A percentile compares a stretch with the other conserved stretches of the same genome.
Conservation (phyloP, 2,888 invertebrate genomes). For the Synergus itoensis region DNA sequence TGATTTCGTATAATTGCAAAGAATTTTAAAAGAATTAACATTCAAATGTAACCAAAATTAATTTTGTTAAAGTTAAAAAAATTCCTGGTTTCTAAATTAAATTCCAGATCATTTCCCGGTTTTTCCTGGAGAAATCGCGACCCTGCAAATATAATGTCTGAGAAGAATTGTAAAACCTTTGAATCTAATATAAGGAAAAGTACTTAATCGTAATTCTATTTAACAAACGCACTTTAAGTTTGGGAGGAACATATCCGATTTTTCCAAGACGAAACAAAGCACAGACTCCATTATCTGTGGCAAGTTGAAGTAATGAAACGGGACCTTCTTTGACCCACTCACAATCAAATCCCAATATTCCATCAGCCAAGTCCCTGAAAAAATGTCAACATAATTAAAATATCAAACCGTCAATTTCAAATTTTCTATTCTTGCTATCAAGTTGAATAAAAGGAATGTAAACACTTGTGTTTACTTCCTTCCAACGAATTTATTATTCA, state of each 20-base stretch:
- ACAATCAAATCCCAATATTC: slow-evolving; percentile 88
- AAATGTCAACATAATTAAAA: slow-evolving; percentile 45
- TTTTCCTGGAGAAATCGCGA: too few species aligned
- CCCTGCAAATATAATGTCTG: background rate
- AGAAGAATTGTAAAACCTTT: background rate
- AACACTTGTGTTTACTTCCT: slow-evolving; percentile 41
- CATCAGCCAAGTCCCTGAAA: slow-evolving; percentile 69
- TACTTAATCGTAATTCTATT: background rate
- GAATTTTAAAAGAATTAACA: too few species aligned
- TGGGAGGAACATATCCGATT: slow-evolving; percentile 81
- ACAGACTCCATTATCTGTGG: slow-evolving; percentile 85
- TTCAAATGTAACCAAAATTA: too few species aligned
- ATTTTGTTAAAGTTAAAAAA: too few species aligned
- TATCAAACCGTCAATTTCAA: slow-evolving; percentile 27
- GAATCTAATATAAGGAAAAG: background rate
- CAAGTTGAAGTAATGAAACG: slow-evolving; percentile 86
- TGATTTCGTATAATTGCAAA: too few species aligned
- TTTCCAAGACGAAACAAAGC: slow-evolving; percentile 84
- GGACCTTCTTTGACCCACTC: slow-evolving; percentile 89
- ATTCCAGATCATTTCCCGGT: background rate
- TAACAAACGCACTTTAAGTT: slow-evolving; percentile 79
- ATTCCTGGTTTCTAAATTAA: background rate
- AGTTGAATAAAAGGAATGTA: slow-evolving; percentile 33
- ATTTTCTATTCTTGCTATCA: background rate
- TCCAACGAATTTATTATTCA: background rate